A percentile compares a stretch with the other conserved stretches of the same genome.
These are phyloP conservation scores for Camponotus pennsylvanicus DNA, from an alignment of 1,140 invertebrate species.

Conservation along the genomic window DNA sequence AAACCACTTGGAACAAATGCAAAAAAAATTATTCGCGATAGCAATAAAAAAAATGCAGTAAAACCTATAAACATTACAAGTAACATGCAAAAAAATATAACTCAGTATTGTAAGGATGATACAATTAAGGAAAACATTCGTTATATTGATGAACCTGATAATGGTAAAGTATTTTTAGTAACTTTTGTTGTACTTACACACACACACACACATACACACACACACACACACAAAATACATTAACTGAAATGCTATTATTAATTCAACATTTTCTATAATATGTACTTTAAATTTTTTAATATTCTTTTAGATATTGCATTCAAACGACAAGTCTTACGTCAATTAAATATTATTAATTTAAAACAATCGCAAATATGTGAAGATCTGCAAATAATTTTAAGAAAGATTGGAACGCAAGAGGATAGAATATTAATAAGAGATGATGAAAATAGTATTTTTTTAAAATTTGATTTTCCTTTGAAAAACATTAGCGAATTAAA, in stretches of 20 bases:
- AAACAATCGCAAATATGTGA: not conserved
- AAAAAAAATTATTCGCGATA: no score
- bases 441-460: not conserved
- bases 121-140: not conserved
- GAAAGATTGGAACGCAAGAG: not conserved
- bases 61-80: not conserved
- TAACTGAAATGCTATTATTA: not conserved
- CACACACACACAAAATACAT: not conserved
- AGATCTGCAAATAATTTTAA: not conserved
- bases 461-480: not conserved
- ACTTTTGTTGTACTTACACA: no score
- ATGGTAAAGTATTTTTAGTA: slow-evolving; percentile 1
- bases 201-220: not conserved
- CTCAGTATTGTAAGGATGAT: not conserved
- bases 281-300: not conserved
- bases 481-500: not conserved
- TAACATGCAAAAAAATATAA: not conserved
- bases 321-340: not conserved
- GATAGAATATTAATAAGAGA: not conserved
- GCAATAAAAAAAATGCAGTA: not conserved
- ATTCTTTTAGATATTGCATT: not conserved
- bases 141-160: not conserved
- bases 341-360: not conserved
- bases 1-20: no score
- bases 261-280: not conserved